These are phyloP conservation scores for Microctonus aethiopoides DNA, from an alignment of 2,888 invertebrate genomes.

Conservation along the genomic window DNA sequence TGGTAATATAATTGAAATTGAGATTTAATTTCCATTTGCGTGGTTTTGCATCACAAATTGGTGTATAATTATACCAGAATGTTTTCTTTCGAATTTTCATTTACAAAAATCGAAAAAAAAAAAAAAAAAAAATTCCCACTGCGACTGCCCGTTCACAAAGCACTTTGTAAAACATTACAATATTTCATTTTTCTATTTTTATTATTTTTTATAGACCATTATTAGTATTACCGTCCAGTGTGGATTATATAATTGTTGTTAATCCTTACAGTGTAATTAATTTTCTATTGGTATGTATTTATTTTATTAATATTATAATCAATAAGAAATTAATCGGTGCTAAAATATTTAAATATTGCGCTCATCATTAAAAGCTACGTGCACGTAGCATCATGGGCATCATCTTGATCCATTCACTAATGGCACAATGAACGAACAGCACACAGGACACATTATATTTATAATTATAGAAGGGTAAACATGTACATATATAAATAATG, in stretches of 20 bases:
- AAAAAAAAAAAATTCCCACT: background rate
- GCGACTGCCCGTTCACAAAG: background rate
- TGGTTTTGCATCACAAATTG: constrained; percentile 12
- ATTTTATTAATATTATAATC: constrained; percentile 7
- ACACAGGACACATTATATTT: background rate
- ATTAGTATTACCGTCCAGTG: constrained; percentile 10
- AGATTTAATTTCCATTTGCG: constrained; percentile 18
- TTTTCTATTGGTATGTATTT: constrained; percentile 12
- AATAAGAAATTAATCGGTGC: constrained; percentile 6
- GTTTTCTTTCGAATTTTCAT: background rate
- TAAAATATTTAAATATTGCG: constrained; percentile 7
- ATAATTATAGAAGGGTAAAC: constrained; percentile 2
- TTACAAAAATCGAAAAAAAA: background rate
- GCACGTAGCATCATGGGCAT: too few species aligned
- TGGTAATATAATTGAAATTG: constrained; percentile 8
- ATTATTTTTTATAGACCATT: constrained; percentile 20
- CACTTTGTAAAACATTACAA: background rate
- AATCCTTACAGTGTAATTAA: constrained; percentile 40
- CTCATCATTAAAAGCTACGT: constrained; percentile 1
- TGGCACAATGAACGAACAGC: constrained; percentile 16
- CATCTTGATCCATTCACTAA: constrained; percentile 10
- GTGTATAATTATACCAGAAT: background rate
- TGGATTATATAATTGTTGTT: constrained; percentile 37
- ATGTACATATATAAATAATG: constrained; percentile 1
- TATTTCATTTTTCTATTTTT: constrained; percentile 3